These are phyloP conservation scores for Celastrina argiolus DNA, from an alignment of 2,888 invertebrate species.

Conservation along the genomic window DNA sequence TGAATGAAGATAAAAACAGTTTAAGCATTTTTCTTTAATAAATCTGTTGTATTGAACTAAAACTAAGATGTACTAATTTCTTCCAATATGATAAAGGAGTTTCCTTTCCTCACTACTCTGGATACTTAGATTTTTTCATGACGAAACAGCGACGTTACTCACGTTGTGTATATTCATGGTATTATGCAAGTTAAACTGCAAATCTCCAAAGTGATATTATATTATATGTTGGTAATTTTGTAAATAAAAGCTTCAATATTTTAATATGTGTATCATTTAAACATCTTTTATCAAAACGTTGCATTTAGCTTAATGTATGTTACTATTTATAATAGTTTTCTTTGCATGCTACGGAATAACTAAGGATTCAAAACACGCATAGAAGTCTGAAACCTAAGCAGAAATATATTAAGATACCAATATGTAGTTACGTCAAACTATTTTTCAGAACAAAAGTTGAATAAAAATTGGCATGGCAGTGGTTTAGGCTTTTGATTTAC, in stretches of 20 bases:
- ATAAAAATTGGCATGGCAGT: too few relatives aligned
- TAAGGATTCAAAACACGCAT: too few relatives aligned
- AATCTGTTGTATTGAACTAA: neutral
- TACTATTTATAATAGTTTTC: too few relatives aligned
- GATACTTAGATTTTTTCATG: slow-evolving; percentile 39
- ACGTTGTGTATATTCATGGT: slow-evolving; percentile 67
- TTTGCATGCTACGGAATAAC: too few relatives aligned
- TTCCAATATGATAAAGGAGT: neutral
- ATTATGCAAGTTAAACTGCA: slow-evolving; percentile 75
- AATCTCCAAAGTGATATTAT: slow-evolving; percentile 77
- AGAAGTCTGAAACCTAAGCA: too few relatives aligned
- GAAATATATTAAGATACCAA: too few relatives aligned
- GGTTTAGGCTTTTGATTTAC: too few relatives aligned
- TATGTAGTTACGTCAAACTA: too few relatives aligned
- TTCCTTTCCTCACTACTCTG: slow-evolving; percentile 3
- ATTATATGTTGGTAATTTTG: slow-evolving; percentile 77
- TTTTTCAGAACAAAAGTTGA: too few relatives aligned
- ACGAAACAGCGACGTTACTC: slow-evolving; percentile 59
- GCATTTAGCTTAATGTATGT: too few relatives aligned
- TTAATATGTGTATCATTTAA: slow-evolving; percentile 47
- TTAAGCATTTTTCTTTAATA: neutral
- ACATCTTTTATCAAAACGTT: neutral
- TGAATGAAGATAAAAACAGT: neutral
- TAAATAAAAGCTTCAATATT: slow-evolving; percentile 78
- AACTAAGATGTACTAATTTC: neutral